Base-by-base conservation (phyloP, 2,113 vertebrate species). In the Beaufortia kweichowensis region DNA sequence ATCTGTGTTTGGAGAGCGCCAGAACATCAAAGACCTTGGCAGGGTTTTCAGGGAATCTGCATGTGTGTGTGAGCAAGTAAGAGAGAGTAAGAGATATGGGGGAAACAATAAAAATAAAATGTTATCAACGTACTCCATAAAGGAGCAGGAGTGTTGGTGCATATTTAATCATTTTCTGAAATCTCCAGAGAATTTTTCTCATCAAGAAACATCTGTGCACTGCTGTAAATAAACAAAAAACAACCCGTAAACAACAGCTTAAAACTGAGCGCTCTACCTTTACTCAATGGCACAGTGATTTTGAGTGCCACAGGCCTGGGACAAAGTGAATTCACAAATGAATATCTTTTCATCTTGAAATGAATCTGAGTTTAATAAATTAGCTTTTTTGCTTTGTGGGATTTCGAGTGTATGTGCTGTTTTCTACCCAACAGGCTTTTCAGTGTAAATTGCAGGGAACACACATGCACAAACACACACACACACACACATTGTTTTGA, bases 361-460 rank as follows among this genome's bases (percentile, higher is more conserved):
- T 71, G 23, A 71, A 71, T 71, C 26, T 71, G 68, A 57, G 21
- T 59, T 59, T 71, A 71, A 59, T 59, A 71, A 59, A 71, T 71
- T 6, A 24, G 68, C 31, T 24, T 26, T 59, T 70, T 55, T 59
- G 48, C 12, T 11, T 23, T 17, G 12, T 26, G 41, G 31, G 23
- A 71, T 71, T n/a, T 59, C 24, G 53, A 56, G n/a, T 70, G 11
- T 8, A 33, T 53, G 66, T 10, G 7, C 48, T 69, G 50, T n/a
- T 68, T 28, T 69, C 19, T 69, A 55, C 53, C 68, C 68, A 71
- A 31, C 53, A 77, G 64, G 19, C 28, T 60, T 48, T 53, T 8
- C 28, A 41, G 67, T 4, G 23, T 31, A 23, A 35, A 55, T 31
- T 56, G 2, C n/a, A 70, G 19, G 67, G 35, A 50, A 33, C 31